These are phyloP conservation scores for Apocrypta bakeri DNA, from an alignment of 1,140 invertebrate genomes.

Conservation along the genomic window DNA sequence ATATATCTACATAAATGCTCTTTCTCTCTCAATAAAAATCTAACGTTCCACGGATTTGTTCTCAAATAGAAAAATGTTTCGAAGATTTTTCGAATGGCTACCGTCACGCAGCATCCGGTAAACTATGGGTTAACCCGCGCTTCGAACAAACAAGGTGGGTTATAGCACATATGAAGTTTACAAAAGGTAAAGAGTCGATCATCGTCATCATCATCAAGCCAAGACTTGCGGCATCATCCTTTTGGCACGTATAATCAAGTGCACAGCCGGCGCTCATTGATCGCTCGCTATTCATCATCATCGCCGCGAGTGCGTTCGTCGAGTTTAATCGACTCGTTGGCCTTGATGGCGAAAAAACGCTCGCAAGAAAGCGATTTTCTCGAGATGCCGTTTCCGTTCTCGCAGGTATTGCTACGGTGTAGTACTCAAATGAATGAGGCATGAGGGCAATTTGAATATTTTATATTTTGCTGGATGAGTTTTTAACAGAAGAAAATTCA, in stretches of 20 bases:
- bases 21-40: too few species aligned
- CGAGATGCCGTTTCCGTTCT: not conserved
- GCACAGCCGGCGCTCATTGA: not conserved
- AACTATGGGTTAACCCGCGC: not conserved
- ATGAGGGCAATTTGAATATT: too few species aligned
- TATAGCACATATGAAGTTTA: not conserved
- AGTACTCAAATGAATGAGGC: not conserved
- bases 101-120: not conserved
- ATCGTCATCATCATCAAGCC: not conserved
- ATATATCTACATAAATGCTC: too few species aligned
- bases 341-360: conserved; percentile 9
- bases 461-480: too few species aligned
- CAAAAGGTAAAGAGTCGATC: not conserved
- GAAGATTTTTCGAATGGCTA: not conserved
- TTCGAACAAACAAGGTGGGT: not conserved
- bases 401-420: not conserved
- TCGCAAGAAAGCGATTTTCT: not conserved
- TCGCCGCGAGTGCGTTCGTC: not conserved
- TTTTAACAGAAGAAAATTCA: too few species aligned
- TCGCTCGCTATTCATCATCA: conserved; percentile 16
- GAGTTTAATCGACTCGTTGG: not conserved
- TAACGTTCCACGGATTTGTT: too few species aligned
- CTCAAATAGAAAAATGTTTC: too few species aligned
- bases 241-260: not conserved
- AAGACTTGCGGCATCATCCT: not conserved